Evolutionary conservation across 2,888 invertebrate species (phyloP), one percentile per base, ranked within the genome.

Genomic region (Aplocera efformata): DNA sequence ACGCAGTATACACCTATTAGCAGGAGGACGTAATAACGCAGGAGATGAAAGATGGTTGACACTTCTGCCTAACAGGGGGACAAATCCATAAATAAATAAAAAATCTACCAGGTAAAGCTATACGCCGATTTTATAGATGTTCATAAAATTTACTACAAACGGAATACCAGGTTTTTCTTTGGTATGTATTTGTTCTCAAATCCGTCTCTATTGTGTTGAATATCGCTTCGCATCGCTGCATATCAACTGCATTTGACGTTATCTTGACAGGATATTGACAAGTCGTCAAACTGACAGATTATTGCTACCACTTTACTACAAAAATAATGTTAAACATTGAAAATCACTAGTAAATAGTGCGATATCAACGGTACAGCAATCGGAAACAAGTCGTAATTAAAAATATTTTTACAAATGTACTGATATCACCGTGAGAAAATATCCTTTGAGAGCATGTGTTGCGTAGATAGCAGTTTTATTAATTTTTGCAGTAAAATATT

Each of bases 401-500:
- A 33, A 41, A 30, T 35, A 17, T 35, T 42, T 34, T 20, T n/a
- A 37, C 38, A 28, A 42, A 32, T 38, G 31, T 37, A 34, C 42
- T 41, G 38, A 40, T 28, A 43, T 20, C n/a, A 13, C 26, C 53
- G 57, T 58, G 57, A 31, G 57, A 58, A 49, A 38, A 20, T 30
- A 26, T 29, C n/a, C 13, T 33, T 36, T 8, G 24, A 30, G 13
- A 44, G 32, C 58, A 59, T 37, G 42, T 59, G 58, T 17, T 23
- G 42, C 8, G 42, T 17, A 50, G 59, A 59, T 59, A 57, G 44
- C 42, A 47, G 34, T 31, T 48, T 49, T 44, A 59, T 56, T 53
- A 53, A 37, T 59, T 57, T 59, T 56, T 50, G 59, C 59, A 54
- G 53, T 54, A 48, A 40, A 38, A 33, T 33, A 43, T 11, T 34